Percentiles rank a stretch among this genome's conserved stretches.
Conservation (phyloP, 2,888 invertebrate species). For the Neoascia interrupta region DNA sequence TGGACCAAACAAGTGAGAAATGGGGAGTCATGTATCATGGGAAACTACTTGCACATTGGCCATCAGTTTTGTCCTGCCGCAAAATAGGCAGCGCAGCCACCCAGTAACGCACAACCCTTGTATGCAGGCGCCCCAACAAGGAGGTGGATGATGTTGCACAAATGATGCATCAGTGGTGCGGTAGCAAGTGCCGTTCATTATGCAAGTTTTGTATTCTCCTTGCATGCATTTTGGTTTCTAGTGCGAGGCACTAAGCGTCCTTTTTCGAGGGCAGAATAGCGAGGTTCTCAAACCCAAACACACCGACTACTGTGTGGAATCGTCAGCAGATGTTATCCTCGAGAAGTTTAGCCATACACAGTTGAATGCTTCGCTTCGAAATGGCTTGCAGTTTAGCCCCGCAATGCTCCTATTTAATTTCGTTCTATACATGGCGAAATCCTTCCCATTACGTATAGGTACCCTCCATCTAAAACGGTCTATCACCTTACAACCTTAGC, state of each 20-base stretch:
- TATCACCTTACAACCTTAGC: constrained; percentile 36
- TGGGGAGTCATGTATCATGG: constrained; percentile 56
- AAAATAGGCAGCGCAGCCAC: constrained; percentile 54
- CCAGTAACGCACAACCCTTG: constrained; percentile 31
- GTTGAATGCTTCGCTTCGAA: too few species aligned
- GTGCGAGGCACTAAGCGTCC: constrained; percentile 28
- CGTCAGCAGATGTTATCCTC: too few species aligned
- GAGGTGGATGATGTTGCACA: constrained; percentile 11
- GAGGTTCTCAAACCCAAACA: too few species aligned
- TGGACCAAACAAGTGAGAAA: constrained; percentile 65
- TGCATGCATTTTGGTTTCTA: constrained; percentile 39
- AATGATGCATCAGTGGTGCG: constrained; percentile 49
- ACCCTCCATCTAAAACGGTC: constrained; percentile 28
- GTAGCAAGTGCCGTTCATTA: constrained; percentile 16
- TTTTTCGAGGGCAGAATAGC: constrained; percentile 33
- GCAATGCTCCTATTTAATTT: too few species aligned
- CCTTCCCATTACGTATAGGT: too few species aligned
- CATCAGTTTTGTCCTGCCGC: constrained; percentile 63
- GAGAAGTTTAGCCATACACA: too few species aligned
- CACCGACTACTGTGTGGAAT: too few species aligned
- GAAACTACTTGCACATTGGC: constrained; percentile 65
- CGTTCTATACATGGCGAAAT: too few species aligned
- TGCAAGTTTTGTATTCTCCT: constrained; percentile 32
- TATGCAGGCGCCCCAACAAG: background rate
- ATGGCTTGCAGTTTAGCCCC: too few species aligned